Evolutionary conservation across 1,140 invertebrate genomes (phyloP).

Genomic region (Pseudachorutes palmiensis): DNA sequence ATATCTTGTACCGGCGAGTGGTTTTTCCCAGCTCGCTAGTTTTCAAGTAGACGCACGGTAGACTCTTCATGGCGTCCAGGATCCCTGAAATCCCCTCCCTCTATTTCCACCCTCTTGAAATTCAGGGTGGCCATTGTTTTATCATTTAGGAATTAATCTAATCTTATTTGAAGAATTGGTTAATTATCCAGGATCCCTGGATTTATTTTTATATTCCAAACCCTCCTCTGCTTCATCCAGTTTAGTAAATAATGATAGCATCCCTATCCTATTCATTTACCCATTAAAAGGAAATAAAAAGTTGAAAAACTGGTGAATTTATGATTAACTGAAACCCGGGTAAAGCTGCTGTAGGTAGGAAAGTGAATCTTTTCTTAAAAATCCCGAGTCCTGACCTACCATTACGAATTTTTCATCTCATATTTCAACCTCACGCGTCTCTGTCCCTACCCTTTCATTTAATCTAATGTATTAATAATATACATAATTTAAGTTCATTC

Average conservation of each 20-base stretch:
- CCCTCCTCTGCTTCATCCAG: neutral
- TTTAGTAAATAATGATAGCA: too few species aligned
- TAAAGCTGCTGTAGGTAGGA: constrained; percentile 16
- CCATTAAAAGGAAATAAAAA: constrained; percentile 11
- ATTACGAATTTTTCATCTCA: constrained; percentile 17
- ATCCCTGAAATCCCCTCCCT: neutral
- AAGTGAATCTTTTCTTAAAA: neutral
- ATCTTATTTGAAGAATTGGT: constrained; percentile 11
- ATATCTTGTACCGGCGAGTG: too few species aligned
- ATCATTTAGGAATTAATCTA: neutral
- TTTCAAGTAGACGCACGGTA: too few species aligned
- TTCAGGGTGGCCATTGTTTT: too few species aligned
- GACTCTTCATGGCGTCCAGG: too few species aligned
- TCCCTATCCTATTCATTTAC: constrained; percentile 13
- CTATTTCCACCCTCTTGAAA: neutral
- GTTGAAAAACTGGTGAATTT: neutral
- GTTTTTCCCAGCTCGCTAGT: too few species aligned
- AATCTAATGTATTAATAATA: constrained; percentile 10
- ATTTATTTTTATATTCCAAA: neutral
- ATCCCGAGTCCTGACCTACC: constrained; percentile 5
- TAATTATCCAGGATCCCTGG: constrained; percentile 1
- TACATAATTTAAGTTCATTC: neutral
- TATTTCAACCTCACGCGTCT: constrained; percentile 15
- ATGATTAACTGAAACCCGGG: neutral
- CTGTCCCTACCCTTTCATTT: constrained; percentile 2